Evolutionary conservation across 1,140 invertebrate species (phyloP).

Genomic region (Sminthurides bifidus): DNA sequence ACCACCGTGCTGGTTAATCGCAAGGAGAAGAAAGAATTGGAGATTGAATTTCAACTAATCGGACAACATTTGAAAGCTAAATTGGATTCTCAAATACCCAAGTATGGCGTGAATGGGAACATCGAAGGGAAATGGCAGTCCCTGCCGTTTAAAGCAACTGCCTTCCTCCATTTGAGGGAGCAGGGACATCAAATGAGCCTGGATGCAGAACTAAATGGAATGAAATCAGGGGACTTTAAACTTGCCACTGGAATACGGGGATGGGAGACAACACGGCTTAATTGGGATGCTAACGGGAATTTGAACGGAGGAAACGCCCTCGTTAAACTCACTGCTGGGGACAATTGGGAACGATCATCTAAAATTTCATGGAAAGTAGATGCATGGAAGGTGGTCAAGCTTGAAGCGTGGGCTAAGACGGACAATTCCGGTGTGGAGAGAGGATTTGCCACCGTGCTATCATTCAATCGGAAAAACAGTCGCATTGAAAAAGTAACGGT

Average conservation of each 20-base stretch:
- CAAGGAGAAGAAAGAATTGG: conserved; percentile 18
- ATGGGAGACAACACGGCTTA: conserved; percentile 5
- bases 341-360: conserved; percentile 9
- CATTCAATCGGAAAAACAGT: neutral
- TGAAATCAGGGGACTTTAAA: conserved; percentile 7
- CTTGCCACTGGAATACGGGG: neutral
- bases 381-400: conserved; percentile 9
- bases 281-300: conserved; percentile 19
- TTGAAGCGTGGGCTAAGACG: conserved; percentile 8
- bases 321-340: neutral
- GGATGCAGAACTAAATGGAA: conserved; percentile 6
- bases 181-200: neutral
- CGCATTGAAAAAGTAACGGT: conserved; percentile 3
- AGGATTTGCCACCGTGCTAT: neutral
- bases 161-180: neutral
- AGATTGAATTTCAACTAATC: neutral
- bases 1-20: neutral
- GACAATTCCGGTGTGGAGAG: neutral
- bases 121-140: neutral
- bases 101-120: neutral
- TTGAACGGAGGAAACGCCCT: neutral
- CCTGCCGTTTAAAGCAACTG: neutral
- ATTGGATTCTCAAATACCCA: neutral
- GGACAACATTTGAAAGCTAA: neutral
- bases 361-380: conserved; percentile 15